Evolutionary conservation across 2,888 invertebrate genomes (phyloP).

Genomic region (Rosalia funebris): DNA sequence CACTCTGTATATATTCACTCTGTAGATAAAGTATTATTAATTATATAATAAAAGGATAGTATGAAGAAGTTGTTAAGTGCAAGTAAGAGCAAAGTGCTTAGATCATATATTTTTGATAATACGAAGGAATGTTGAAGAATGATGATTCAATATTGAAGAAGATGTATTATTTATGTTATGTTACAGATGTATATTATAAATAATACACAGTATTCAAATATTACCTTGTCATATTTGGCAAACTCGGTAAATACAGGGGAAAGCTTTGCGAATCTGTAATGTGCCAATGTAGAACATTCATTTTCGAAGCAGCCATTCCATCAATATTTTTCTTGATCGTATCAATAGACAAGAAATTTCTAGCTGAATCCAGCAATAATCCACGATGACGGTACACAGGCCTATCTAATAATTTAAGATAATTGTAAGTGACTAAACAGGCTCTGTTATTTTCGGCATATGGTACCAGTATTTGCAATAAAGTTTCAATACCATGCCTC

Average conservation of each 20-base stretch:
- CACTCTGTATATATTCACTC: too few species aligned
- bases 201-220: too few species aligned
- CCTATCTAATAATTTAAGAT: conserved; percentile 76
- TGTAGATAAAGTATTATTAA: too few species aligned
- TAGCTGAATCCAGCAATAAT: conserved; percentile 85
- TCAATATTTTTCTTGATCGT: conserved; percentile 79
- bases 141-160: too few species aligned
- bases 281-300: conserved; percentile 96
- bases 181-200: too few species aligned
- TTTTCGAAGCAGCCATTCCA: conserved; percentile 87
- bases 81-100: too few species aligned
- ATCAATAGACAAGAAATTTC: conserved; percentile 83
- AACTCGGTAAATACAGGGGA: conserved; percentile 80
- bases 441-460: conserved; percentile 43
- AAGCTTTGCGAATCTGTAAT: conserved; percentile 92
- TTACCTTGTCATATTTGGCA: conserved; percentile 79
- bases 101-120: too few species aligned
- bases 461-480: conserved; percentile 73
- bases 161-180: too few species aligned
- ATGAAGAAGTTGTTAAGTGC: too few species aligned
- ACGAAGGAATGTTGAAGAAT: too few species aligned
- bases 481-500: conserved; percentile 80
- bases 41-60: too few species aligned
- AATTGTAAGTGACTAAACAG: conserved; percentile 71
- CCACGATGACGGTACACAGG: conserved; percentile 89